Conservation (phyloP, 1,140 invertebrate species). For the Cherax quadricarinatus region DNA sequence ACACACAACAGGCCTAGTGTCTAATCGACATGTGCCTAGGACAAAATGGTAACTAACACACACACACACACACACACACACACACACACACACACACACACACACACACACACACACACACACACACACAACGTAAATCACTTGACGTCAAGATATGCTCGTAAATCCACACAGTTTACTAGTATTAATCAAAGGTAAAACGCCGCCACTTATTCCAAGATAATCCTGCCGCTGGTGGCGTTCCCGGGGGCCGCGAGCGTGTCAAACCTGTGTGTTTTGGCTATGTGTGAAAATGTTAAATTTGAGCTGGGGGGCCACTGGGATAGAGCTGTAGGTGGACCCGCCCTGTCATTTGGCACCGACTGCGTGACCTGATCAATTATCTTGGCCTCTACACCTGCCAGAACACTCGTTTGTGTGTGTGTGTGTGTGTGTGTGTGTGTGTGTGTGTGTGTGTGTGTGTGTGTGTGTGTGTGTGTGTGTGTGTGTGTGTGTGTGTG, state of each 20-base stretch:
- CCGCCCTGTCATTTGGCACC: background rate
- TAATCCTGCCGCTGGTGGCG: background rate
- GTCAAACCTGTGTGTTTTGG: background rate
- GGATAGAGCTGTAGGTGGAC: background rate
- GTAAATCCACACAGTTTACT: background rate
- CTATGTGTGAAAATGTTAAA: background rate
- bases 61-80: background rate
- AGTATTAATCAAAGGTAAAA: background rate
- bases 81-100: constrained; percentile 24
- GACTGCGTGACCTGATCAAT: background rate
- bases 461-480: too few species aligned
- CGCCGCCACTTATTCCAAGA: background rate
- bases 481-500: too few species aligned
- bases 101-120: constrained; percentile 30
- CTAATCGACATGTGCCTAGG: too few species aligned
- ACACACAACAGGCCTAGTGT: too few species aligned
- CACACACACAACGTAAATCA: constrained; percentile 8
- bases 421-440: too few species aligned
- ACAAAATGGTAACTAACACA: too few species aligned
- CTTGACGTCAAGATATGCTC: background rate
- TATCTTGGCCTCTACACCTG: background rate
- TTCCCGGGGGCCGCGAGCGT: background rate
- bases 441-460: too few species aligned
- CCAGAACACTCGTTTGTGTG: too few species aligned
- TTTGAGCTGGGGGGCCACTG: background rate